A percentile compares a stretch with the other conserved stretches of the same genome.
phyloP scores from a whole-genome alignment of 2,113 vertebrate species.

The Maccullochella peelii region DNA sequence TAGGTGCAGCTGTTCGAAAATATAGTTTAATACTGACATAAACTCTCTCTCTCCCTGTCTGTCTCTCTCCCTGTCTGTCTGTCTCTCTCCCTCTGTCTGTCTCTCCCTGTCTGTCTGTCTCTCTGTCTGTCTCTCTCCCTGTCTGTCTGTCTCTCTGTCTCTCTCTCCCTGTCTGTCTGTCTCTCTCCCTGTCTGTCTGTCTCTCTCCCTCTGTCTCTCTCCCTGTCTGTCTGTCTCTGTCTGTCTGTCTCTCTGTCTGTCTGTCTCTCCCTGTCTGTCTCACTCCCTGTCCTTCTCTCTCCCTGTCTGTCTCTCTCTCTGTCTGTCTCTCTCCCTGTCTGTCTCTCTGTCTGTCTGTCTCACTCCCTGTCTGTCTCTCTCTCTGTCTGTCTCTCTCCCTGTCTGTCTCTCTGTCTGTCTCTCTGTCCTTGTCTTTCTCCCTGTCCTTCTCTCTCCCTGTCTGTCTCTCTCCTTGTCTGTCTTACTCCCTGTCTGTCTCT shows the following conservation, averaged over 20 bases:
- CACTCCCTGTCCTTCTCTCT: not conserved
- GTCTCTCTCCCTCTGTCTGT: not conserved
- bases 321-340: not conserved
- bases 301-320: not conserved
- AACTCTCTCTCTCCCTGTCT: not conserved
- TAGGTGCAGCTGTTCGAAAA: not conserved
- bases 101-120: not conserved
- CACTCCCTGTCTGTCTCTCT: not conserved
- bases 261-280: constrained; percentile 10
- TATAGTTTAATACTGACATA: too few species aligned
- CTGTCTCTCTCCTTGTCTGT: not conserved
- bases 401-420: not conserved
- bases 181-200: not conserved
- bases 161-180: not conserved
- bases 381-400: too few species aligned
- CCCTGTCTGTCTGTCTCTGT: too few species aligned
- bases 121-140: not conserved
- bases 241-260: not conserved
- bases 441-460: not conserved
- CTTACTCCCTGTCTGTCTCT: too few species aligned
- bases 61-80: too few species aligned
- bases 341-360: too few species aligned
- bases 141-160: not conserved
- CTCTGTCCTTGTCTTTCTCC: constrained; percentile 7
- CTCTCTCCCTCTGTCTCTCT: not conserved